Evolutionary conservation across 2,888 invertebrate genomes (phyloP), one percentile per base, ranked within the genome.

Genomic region (Stratiomys singularior): DNA sequence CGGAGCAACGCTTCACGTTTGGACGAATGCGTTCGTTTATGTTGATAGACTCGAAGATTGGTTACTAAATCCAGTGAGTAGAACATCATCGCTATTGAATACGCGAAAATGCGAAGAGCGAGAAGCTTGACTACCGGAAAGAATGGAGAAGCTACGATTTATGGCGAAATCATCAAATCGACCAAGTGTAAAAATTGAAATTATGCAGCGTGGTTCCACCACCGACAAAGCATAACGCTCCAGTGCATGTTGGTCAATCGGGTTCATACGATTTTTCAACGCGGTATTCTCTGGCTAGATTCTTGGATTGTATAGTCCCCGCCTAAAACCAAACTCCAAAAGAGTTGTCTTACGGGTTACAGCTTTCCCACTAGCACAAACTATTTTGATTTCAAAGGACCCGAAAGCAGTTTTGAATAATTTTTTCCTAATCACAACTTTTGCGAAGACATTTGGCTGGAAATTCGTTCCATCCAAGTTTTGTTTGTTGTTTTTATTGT

Each of bases 131-230:
- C 27, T 44, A 15, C 21, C 21, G 9, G 0, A 18, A 67, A 67
- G 67, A 67, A 67, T 27, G n/a, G 23, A n/a, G 47, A 47, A 69
- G 23, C 18, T 13, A 47, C 47, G 15, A 21, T 69, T 30, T 23
- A 37, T 37, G 30, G 66, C 66, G 18, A 66, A 66, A 66, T 37
- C 11, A n/a, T 18, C 37, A 37, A 66, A 37, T 15, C 15, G 9
- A 27, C 27, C 25, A 15, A 63, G 63, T 63, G 63, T 63, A 25
- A 63, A 63, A 63, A 63, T 63, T 63, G 25, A 63, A 63, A 63
- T 63, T 63, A 63, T 27, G 28, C 4, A 63, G 63, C 63, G 15
- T 27, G 25, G 28, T 63, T 63, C 63, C 63, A 15, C 27, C 27
- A n/a, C 63, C 37, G 37, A 3, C 63, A 63, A 15, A 27, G 63